A percentile compares a stretch with the other conserved stretches of the same genome.
Evolutionary conservation across 2,113 vertebrate genomes (phyloP).

Genomic region (Ptychochromis oligacanthus): DNA sequence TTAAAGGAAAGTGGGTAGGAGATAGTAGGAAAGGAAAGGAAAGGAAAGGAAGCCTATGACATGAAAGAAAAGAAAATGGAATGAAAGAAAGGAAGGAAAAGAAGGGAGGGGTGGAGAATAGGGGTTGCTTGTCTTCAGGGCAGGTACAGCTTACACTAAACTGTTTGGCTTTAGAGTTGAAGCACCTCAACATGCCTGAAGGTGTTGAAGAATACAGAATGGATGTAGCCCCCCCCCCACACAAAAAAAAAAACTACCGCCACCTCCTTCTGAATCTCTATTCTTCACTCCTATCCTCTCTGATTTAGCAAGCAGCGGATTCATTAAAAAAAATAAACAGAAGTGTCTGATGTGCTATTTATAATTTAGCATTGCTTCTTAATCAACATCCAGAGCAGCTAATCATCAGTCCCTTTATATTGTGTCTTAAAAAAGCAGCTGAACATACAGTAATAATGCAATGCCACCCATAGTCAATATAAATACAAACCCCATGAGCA

Average conservation of each 20-base stretch:
- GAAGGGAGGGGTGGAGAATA: constrained; percentile 47
- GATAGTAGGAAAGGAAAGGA: not conserved
- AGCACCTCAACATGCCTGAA: constrained; percentile 70
- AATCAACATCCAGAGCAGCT: constrained; percentile 25
- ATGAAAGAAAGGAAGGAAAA: constrained; percentile 17
- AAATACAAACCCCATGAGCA: constrained; percentile 59
- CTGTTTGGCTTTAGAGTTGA: constrained; percentile 76
- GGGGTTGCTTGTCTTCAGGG: constrained; percentile 68
- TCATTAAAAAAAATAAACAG: not conserved
- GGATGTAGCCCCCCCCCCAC: constrained; percentile 30
- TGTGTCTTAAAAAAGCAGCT: constrained; percentile 10
- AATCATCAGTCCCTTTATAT: constrained; percentile 21
- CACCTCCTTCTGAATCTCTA: not conserved
- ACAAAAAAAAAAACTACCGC: no score
- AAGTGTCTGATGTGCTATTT: not conserved
- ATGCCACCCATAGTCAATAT: constrained; percentile 47
- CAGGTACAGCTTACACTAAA: constrained; percentile 75
- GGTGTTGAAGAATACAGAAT: constrained; percentile 64
- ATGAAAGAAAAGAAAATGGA: constrained; percentile 6
- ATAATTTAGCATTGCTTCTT: constrained; percentile 1
- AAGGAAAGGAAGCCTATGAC: not conserved
- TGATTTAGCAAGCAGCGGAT: constrained; percentile 24
- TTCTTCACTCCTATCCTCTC: constrained; percentile 25
- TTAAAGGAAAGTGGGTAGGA: constrained; percentile 6
- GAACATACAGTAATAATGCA: constrained; percentile 50